A percentile compares a stretch with the other conserved stretches of the same genome.
Conservation (phyloP, 2,797 vertebrate genomes). For the Ceryle rudis region DNA sequence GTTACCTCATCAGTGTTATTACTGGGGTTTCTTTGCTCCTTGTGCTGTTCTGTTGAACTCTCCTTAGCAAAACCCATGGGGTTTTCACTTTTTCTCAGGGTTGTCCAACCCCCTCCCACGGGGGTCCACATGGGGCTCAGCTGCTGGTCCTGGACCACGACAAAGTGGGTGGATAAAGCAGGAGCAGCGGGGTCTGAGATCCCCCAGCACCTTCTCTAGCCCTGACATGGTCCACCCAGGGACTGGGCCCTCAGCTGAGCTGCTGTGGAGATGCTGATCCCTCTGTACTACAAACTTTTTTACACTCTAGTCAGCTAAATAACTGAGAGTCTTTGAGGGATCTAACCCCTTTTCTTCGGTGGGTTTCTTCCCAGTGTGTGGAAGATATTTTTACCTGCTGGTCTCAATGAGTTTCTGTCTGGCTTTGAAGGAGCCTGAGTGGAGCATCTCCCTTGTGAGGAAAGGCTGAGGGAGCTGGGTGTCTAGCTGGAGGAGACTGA, state of each 20-base stretch:
- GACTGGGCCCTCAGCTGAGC: not conserved
- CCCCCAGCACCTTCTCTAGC: not conserved
- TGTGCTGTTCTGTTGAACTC: too few relatives aligned
- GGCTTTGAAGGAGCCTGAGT: not conserved
- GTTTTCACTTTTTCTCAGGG: not conserved
- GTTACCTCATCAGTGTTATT: too few relatives aligned
- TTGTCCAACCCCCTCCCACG: not conserved
- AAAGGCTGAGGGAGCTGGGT: too few relatives aligned
- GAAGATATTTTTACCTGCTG: not conserved
- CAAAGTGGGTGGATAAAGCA: not conserved
- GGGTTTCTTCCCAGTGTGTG: not conserved
- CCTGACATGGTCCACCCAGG: not conserved
- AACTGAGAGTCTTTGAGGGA: not conserved
- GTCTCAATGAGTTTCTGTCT: not conserved
- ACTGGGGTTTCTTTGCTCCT: too few relatives aligned
- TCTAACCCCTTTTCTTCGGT: not conserved
- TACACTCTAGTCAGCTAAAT: not conserved
- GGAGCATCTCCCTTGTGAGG: too few relatives aligned
- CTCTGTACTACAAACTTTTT: not conserved
- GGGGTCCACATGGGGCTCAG: not conserved
- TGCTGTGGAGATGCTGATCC: not conserved
- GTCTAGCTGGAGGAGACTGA: too few relatives aligned
- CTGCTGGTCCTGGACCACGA: not conserved
- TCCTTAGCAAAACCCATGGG: too few relatives aligned
- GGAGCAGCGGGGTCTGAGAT: not conserved